These are phyloP conservation scores for Mizuhopecten yessoensis DNA, from an alignment of 1,140 invertebrate genomes.

Conservation along the genomic window DNA sequence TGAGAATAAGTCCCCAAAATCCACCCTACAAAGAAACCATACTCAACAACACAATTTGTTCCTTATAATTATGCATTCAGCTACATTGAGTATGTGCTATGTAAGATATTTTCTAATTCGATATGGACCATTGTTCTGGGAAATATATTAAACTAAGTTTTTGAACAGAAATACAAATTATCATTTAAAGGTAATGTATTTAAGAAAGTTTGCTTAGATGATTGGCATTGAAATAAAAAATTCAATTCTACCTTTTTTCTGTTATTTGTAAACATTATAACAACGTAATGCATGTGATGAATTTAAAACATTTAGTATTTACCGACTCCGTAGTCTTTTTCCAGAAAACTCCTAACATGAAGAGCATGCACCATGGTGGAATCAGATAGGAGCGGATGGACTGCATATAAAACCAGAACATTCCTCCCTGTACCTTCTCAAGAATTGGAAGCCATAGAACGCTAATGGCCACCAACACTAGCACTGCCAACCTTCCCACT, in stretches of 20 bases:
- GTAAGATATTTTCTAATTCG: too few species aligned
- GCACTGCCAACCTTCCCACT: conserved; percentile 84
- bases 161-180: too few species aligned
- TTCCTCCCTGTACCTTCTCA: conserved; percentile 82
- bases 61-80: neutral
- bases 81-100: too few species aligned
- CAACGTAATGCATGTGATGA: too few species aligned
- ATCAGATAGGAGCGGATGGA: conserved; percentile 84
- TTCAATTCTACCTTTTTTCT: too few species aligned
- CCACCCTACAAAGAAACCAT: conserved; percentile 82
- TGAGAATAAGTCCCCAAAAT: conserved; percentile 85
- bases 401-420: conserved; percentile 85
- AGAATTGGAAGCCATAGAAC: conserved; percentile 85
- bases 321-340: conserved; percentile 84
- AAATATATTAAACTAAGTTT: too few species aligned
- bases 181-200: too few species aligned
- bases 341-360: conserved; percentile 84
- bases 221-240: too few species aligned
- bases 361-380: conserved; percentile 85
- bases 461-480: conserved; percentile 84
- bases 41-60: neutral
- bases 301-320: neutral
- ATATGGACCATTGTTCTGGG: too few species aligned
- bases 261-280: too few species aligned
- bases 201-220: too few species aligned